Evolutionary conservation across 2,888 invertebrate genomes (phyloP).

Genomic region (Hydrotaea diabolus): DNA sequence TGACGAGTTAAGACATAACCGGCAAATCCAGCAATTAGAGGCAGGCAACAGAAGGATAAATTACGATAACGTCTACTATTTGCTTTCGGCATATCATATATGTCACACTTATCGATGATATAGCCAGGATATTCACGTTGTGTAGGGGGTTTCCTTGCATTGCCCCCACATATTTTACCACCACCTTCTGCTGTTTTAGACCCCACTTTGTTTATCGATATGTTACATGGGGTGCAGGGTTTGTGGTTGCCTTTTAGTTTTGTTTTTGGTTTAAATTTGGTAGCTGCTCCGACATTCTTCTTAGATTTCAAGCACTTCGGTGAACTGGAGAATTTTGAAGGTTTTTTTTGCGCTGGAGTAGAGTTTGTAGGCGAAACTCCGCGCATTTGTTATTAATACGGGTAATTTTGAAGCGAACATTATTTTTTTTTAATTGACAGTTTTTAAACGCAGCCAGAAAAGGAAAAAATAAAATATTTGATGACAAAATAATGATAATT

Average conservation of each 20-base stretch:
- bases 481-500: no score
- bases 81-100: conserved; percentile 16
- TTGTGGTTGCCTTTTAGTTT: neutral
- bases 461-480: no score
- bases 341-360: no score
- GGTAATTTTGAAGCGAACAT: no score
- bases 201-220: neutral
- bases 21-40: conserved; percentile 50
- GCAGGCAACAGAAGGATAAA: conserved; percentile 46
- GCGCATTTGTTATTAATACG: no score
- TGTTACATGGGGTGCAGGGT: neutral
- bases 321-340: no score
- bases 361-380: no score
- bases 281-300: no score
- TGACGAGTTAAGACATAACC: conserved; percentile 38
- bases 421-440: no score
- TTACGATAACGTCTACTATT: conserved; percentile 42
- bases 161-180: neutral
- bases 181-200: neutral
- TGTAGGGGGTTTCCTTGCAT: neutral
- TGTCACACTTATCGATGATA: conserved; percentile 45
- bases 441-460: no score
- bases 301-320: no score
- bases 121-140: neutral
- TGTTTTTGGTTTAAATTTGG: neutral